phyloP scores from a whole-genome alignment of 2,888 invertebrate species.

The Agonum fuliginosum region DNA sequence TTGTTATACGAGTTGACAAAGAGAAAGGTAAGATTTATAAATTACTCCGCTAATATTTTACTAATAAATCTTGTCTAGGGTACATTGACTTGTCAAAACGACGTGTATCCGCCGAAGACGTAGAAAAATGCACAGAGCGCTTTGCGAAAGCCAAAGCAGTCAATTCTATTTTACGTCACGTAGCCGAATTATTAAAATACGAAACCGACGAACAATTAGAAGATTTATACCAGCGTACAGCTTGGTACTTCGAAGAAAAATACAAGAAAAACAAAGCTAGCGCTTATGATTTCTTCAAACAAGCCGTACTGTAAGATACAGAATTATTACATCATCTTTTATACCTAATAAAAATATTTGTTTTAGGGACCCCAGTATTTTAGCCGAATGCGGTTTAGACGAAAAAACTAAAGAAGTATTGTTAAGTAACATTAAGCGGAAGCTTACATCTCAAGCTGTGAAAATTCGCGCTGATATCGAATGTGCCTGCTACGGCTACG shows the following conservation, averaged over 20 bases:
- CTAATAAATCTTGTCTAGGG: slow-evolving; percentile 74
- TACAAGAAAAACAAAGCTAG: slow-evolving; percentile 96
- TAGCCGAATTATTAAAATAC: slow-evolving; percentile 95
- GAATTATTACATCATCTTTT: slow-evolving; percentile 33
- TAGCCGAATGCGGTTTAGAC: slow-evolving; percentile 97
- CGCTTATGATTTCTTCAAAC: slow-evolving; percentile 98
- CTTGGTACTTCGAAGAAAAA: slow-evolving; percentile 98
- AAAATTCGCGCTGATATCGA: slow-evolving; percentile 96
- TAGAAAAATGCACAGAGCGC: slow-evolving; percentile 98
- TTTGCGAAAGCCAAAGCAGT: slow-evolving; percentile 99
- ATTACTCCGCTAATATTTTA: not conserved
- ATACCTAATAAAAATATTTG: slow-evolving; percentile 26
- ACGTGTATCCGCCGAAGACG: slow-evolving; percentile 98
- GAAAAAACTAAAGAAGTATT: slow-evolving; percentile 93
- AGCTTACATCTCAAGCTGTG: slow-evolving; percentile 97
- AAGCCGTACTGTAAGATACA: slow-evolving; percentile 91
- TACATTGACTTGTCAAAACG: slow-evolving; percentile 99
- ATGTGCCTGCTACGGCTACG: slow-evolving; percentile 96
- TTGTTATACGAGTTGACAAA: slow-evolving; percentile 99
- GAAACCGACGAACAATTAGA: slow-evolving; percentile 94
- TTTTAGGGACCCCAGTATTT: slow-evolving; percentile 91
- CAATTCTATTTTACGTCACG: slow-evolving; percentile 97
- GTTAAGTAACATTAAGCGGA: slow-evolving; percentile 94
- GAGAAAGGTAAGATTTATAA: slow-evolving; percentile 86
- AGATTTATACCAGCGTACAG: slow-evolving; percentile 95